Evolutionary conservation across 1,140 invertebrate genomes (phyloP).

Genomic region (Pararge aegeria): DNA sequence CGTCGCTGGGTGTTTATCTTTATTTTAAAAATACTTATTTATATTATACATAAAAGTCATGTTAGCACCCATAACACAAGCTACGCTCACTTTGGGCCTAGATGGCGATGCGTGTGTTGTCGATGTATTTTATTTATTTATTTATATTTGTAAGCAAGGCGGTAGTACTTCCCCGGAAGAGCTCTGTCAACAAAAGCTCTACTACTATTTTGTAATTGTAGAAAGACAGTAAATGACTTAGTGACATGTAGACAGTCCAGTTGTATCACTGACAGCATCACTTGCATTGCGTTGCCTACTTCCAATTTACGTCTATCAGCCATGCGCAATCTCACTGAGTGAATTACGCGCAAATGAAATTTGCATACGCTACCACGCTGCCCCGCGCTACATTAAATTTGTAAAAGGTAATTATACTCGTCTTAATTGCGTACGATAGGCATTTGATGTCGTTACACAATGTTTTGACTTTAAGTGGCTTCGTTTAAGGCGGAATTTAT

Average conservation of each 20-base stretch:
- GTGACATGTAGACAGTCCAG: not conserved
- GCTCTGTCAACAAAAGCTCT: no score
- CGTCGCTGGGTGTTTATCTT: no score
- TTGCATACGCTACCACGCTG: slow-evolving; percentile 77
- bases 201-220: no score
- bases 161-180: no score
- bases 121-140: no score
- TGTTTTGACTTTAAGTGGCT: not conserved
- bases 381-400: not conserved
- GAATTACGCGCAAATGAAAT: slow-evolving; percentile 83
- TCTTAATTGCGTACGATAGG: not conserved
- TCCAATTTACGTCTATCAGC: slow-evolving; percentile 85
- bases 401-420: not conserved
- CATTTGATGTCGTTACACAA: not conserved
- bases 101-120: no score
- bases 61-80: no score
- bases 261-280: slow-evolving; percentile 2
- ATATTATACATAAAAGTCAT: no score
- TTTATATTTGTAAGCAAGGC: no score
- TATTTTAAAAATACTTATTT: no score
- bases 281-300: slow-evolving; percentile 58
- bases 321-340: slow-evolving; percentile 82
- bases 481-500: no score
- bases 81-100: no score
- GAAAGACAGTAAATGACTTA: not conserved